Evolutionary conservation across 2,113 vertebrate species (phyloP), one percentile per base, ranked within the genome.

Genomic region (Urocolius indicus): DNA sequence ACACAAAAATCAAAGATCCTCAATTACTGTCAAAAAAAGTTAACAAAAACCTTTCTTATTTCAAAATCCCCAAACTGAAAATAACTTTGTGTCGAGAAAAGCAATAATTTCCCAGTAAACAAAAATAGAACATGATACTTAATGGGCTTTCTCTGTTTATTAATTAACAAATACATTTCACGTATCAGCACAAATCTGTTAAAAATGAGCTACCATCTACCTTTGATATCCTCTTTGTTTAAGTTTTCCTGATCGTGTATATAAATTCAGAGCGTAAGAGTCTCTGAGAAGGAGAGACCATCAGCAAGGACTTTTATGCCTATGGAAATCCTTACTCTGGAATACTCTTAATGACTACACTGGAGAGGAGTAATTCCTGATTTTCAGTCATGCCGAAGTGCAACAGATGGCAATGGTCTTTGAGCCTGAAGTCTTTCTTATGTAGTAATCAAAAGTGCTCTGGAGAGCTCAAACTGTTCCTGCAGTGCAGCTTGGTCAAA

Each of bases 101-200:
- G 26, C 21, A 65, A 67, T 78, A 75, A 48, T 84, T 87, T 91
- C 23, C 16, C 34, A n/a, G 22, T 48, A 93, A 94, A 81, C 32
- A 48, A 68, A 93, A 95, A 43, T 7, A 61, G 26, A 85, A 59
- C 55, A 46, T 0, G 4, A 59, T 84, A 59, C 13, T 79, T 88
- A 80, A 85, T 74, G n/a, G 75, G 49, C 11, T 69, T 88, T 71
- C 14, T 52, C 38, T 78, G 29, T 77, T 90, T 93, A 86, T 86
- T 84, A 94, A 79, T 89, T 82, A 94, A 30, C 32, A 59, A 34
- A 77, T 51, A 78, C 52, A 63, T 88, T 90, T 94, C 51, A 32
- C 20, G 23, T 81, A 65, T 81, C 72, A 77, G 45, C n/a, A 86
- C 30, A 90, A 65, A 63, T 84, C 34, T 36, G 75, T 54, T 67